Conservation (phyloP, 2,113 vertebrate species). For the Hystrix cristata region DNA sequence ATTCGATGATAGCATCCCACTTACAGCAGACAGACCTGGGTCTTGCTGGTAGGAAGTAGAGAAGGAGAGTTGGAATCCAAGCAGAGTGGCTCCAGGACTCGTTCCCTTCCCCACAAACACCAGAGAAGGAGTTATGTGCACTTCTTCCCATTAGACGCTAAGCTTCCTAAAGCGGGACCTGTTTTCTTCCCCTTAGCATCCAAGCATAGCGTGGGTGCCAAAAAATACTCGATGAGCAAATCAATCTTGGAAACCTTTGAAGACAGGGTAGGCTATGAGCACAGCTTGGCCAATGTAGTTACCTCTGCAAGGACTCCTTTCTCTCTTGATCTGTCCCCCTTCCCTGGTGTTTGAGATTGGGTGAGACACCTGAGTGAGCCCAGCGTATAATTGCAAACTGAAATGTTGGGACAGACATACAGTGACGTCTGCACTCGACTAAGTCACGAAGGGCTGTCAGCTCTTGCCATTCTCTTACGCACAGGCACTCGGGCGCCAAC, state of each 20-base stretch:
- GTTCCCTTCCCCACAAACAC: background rate
- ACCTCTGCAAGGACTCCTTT: background rate
- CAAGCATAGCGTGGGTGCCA: background rate
- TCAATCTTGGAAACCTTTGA: background rate
- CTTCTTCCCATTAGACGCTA: background rate
- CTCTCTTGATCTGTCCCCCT: background rate
- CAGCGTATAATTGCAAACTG: background rate
- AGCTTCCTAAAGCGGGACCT: background rate
- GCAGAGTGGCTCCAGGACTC: background rate
- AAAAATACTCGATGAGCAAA: background rate
- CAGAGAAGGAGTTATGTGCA: background rate
- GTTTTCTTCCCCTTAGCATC: background rate
- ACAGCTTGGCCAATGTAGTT: background rate
- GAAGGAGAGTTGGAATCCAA: background rate
- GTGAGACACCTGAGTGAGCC: background rate
- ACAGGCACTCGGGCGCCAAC: background rate
- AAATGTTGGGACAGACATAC: background rate
- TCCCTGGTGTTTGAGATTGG: background rate
- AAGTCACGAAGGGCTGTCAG: background rate
- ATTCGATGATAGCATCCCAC: background rate
- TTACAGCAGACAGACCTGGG: background rate
- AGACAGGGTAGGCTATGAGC: background rate
- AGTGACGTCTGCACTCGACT: background rate
- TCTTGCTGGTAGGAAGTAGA: background rate
- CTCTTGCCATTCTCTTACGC: background rate